phyloP scores from a whole-genome alignment of 2,888 invertebrate genomes.

The Oxyteleia sp. region DNA sequence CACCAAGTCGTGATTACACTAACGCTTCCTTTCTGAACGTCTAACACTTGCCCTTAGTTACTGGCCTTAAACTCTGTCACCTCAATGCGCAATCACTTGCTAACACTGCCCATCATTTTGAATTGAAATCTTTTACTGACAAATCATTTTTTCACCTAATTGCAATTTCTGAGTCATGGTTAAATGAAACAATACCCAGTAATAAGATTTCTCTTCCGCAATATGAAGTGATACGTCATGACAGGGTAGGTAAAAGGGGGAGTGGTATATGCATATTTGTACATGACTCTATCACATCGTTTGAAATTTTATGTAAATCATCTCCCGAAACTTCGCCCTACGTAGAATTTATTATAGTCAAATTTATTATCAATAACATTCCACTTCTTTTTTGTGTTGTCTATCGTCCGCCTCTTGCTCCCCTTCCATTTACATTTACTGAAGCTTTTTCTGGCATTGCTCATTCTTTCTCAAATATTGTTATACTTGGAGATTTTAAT shows the following conservation, averaged over 20 bases:
- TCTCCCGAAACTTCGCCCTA: background rate
- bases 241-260: background rate
- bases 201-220: background rate
- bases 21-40: too few species aligned
- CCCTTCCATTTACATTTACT: background rate
- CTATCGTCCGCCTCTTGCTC: conserved; percentile 5
- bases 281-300: background rate
- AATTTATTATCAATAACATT: background rate
- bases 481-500: conserved; percentile 7
- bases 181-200: background rate
- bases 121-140: background rate
- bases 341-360: background rate
- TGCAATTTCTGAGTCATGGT: conserved; percentile 1
- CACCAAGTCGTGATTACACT: too few species aligned
- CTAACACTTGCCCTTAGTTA: too few species aligned
- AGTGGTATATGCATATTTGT: background rate
- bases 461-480: background rate
- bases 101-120: background rate
- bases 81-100: conserved; percentile 9
- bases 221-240: background rate
- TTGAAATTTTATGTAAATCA: background rate
- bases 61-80: background rate
- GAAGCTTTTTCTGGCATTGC: background rate
- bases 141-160: background rate
- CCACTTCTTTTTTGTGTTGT: background rate